These are phyloP conservation scores for Pagrus major DNA, from an alignment of 2,113 vertebrate genomes.

Conservation along the genomic window DNA sequence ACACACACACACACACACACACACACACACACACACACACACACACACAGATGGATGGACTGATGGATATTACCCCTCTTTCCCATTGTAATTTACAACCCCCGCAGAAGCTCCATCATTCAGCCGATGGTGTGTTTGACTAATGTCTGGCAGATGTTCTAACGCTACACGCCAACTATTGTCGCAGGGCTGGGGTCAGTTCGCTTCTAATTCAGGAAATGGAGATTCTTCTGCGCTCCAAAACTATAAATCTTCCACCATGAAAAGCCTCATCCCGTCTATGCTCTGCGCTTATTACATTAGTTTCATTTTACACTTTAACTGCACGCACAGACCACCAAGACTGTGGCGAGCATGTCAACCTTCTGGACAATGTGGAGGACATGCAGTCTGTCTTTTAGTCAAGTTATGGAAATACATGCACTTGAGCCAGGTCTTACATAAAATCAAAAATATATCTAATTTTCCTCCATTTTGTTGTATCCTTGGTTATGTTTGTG, in stretches of 20 bases:
- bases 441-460: background rate
- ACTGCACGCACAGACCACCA: constrained; percentile 48
- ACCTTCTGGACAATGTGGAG: constrained; percentile 26
- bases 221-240: constrained; percentile 69
- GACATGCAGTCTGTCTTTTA: background rate
- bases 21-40: constrained; percentile 43
- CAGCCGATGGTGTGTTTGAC: constrained; percentile 71
- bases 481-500: constrained; percentile 5
- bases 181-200: constrained; percentile 65
- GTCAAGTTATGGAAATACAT: constrained; percentile 8
- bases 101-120: constrained; percentile 75
- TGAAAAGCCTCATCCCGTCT: constrained; percentile 69
- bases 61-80: constrained; percentile 74
- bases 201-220: constrained; percentile 76
- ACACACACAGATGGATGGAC: constrained; percentile 72
- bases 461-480: background rate
- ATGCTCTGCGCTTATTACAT: constrained; percentile 71
- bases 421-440: background rate
- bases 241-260: constrained; percentile 69
- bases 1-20: constrained; percentile 30
- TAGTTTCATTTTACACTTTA: constrained; percentile 77
- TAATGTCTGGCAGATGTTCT: constrained; percentile 82
- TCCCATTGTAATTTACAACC: constrained; percentile 77
- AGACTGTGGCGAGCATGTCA: constrained; percentile 9
- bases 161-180: constrained; percentile 74